Evolutionary conservation across 2,113 vertebrate genomes (phyloP).

Genomic region (Prinia subflava): DNA sequence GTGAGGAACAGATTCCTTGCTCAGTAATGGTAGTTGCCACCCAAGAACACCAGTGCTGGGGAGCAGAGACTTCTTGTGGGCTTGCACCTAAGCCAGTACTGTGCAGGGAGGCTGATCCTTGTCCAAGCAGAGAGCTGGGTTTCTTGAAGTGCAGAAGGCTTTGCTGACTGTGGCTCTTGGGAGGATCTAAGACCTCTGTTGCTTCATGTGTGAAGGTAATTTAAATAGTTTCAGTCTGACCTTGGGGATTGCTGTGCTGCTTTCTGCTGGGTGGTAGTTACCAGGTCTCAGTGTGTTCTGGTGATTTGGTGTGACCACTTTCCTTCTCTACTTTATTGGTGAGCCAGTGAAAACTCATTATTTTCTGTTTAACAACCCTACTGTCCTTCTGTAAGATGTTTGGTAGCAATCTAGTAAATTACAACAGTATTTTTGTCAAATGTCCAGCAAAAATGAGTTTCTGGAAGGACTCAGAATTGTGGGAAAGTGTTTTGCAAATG

Average conservation of each 20-base stretch:
- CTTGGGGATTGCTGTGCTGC: accelerated
- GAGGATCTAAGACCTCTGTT: background rate
- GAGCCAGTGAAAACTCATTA: background rate
- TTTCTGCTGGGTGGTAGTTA: background rate
- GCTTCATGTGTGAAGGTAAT: background rate
- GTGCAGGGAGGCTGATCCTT: background rate
- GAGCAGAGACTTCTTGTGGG: background rate
- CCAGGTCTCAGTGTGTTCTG: background rate
- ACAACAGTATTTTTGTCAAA: background rate
- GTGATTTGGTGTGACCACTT: background rate
- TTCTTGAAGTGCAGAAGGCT: background rate
- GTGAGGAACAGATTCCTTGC: background rate
- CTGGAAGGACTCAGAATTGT: background rate
- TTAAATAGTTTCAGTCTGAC: background rate
- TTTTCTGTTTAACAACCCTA: background rate
- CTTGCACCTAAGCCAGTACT: background rate
- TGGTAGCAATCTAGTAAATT: background rate
- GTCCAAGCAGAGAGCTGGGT: background rate
- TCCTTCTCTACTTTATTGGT: background rate
- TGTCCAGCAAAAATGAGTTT: background rate
- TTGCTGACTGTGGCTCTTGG: background rate
- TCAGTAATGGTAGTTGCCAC: background rate
- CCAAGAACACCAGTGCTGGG: accelerated
- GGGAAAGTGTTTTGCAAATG: background rate
- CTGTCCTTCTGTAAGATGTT: background rate